These are phyloP conservation scores for Anomalospiza imberbis DNA, from an alignment of 2,797 vertebrate species.

Conservation along the genomic window DNA sequence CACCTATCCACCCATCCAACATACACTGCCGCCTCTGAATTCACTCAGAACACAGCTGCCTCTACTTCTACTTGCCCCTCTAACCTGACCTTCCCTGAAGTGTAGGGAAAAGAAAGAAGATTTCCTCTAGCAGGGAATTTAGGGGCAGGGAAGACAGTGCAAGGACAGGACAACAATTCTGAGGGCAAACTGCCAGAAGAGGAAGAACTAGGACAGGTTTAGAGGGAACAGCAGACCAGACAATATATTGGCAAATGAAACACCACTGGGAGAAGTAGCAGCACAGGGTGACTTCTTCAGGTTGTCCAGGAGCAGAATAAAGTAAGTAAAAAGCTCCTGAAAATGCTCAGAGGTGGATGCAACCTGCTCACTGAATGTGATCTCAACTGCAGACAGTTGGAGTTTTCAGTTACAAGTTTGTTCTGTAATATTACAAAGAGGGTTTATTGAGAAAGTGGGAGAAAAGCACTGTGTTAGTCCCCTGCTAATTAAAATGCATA, in stretches of 20 bases:
- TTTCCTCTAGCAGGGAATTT: not conserved
- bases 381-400: not conserved
- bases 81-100: not conserved
- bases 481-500: constrained; percentile 59
- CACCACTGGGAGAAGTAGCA: not conserved
- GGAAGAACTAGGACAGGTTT: not conserved
- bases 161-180: not conserved
- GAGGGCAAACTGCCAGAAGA: not conserved
- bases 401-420: constrained; percentile 36
- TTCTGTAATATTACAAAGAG: constrained; percentile 27
- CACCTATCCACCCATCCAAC: not conserved
- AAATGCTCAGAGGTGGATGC: not conserved
- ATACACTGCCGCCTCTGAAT: not conserved
- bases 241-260: not conserved
- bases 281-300: not conserved
- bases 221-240: not conserved
- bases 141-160: not conserved
- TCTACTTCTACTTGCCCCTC: not conserved
- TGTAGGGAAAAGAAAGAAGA: not conserved
- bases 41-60: not conserved
- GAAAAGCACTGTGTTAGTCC: constrained; percentile 43
- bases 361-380: not conserved
- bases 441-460: constrained; percentile 48
- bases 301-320: not conserved
- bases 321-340: not conserved